Evolutionary conservation across 2,113 vertebrate genomes (phyloP), one percentile per base, ranked within the genome.

Genomic region (Clupea harengus): DNA sequence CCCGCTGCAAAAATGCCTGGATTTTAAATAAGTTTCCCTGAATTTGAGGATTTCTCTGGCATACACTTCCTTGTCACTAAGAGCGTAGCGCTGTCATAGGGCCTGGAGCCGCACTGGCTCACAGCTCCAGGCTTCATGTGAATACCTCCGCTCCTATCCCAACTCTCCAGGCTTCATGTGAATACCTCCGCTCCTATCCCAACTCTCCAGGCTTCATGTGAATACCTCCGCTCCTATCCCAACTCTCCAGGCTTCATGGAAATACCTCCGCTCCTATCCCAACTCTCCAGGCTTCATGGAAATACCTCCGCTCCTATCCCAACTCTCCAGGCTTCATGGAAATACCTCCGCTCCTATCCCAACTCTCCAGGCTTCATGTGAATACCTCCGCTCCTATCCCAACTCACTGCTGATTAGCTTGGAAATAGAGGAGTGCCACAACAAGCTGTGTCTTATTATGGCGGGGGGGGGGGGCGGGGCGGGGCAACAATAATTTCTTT

Each of bases 401-500:
- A 13, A 13, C 50, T 15, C 50, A 54, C 17, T 72, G 64, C 64
- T 72, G 64, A 25, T 72, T 28, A 28, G 64, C 64, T 32, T 10
- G 64, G 25, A 15, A 78, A 15, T 78, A 85, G 82, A 81, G 57
- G 47, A 60, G 49, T 87, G 89, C 81, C 46, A 81, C 83, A 82
- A n/a, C 82, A 88, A 80, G 20, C 49, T 75, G 46, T 49, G 60
- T 85, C 45, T 44, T 84, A 78, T 81, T 72, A 46, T 78, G 75
- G 57, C 22, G 1, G 3, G 57, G 57, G 17, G 60, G 20, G n/a
- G 22, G n/a, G 3, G n/a, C n/a, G 52, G 60, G 60, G 86, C 82
- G 83, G 54, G 82, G 84, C 1, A 7, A 72, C 64, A 25, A 10
- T 10, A 25, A 25, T 72, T 72, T 28, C 64, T 72, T 72, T 28